Percentiles rank a stretch among this genome's conserved stretches.
phyloP scores from a whole-genome alignment of 2,113 vertebrate species.

The Oryzias woworae region DNA sequence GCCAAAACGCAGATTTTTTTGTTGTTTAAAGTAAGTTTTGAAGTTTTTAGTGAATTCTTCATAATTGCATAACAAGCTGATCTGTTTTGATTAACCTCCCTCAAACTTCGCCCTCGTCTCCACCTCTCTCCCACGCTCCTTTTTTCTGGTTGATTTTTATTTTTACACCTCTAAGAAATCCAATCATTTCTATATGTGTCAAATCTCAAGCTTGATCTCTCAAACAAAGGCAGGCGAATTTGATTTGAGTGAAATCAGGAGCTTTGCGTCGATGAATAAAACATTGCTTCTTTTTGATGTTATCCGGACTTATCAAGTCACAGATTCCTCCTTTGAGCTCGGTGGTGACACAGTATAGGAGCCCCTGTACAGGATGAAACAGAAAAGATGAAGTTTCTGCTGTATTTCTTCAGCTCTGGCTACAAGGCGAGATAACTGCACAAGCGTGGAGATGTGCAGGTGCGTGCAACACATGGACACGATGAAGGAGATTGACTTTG shows the following conservation, averaged over 20 bases:
- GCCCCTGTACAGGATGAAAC: slow-evolving; percentile 51
- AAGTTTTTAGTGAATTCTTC: background rate
- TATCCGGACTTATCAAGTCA: slow-evolving; percentile 77
- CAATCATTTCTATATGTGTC: slow-evolving; percentile 76
- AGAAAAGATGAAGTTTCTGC: slow-evolving; percentile 50
- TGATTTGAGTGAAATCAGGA: slow-evolving; percentile 75
- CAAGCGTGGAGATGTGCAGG: slow-evolving; percentile 21
- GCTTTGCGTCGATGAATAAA: slow-evolving; percentile 80
- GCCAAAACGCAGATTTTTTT: background rate
- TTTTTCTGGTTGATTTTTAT: slow-evolving; percentile 23
- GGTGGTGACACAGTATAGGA: slow-evolving; percentile 52
- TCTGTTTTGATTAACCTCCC: slow-evolving; percentile 6
- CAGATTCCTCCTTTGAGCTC: slow-evolving; percentile 66
- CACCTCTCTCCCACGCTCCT: slow-evolving; percentile 5
- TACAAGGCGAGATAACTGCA: slow-evolving; percentile 44
- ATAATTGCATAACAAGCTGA: background rate
- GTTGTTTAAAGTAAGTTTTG: background rate
- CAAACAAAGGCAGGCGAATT: slow-evolving; percentile 76
- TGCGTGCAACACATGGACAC: slow-evolving; percentile 25
- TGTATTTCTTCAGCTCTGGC: slow-evolving; percentile 51
- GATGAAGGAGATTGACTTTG: slow-evolving; percentile 32
- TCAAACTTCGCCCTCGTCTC: background rate
- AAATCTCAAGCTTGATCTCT: slow-evolving; percentile 72
- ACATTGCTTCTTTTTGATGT: slow-evolving; percentile 76
- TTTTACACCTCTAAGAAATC: slow-evolving; percentile 66